Evolutionary conservation across 1,140 invertebrate genomes (phyloP).

Genomic region (Magallana ariakensis): DNA sequence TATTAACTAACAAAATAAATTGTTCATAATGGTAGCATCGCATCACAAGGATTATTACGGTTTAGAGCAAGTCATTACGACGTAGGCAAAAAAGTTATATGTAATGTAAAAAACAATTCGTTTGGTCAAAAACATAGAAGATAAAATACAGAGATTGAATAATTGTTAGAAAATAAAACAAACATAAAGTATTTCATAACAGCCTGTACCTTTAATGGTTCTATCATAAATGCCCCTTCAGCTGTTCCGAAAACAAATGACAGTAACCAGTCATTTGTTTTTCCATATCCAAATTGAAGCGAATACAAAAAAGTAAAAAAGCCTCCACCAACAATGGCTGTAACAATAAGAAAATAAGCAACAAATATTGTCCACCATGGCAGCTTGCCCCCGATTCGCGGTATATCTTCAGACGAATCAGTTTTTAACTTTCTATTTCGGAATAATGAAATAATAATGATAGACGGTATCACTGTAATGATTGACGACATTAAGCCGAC

Average conservation of each 20-base stretch:
- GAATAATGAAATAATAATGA: constrained; percentile 19
- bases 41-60: too few relatives aligned
- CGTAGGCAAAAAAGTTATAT: too few relatives aligned
- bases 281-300: constrained; percentile 42
- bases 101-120: too few relatives aligned
- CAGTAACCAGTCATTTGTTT: constrained; percentile 49
- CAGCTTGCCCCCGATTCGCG: background rate
- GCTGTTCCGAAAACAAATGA: constrained; percentile 46
- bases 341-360: constrained; percentile 41
- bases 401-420: constrained; percentile 20
- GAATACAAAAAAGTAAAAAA: constrained; percentile 53
- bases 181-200: too few relatives aligned
- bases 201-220: constrained; percentile 49
- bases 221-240: constrained; percentile 43
- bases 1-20: too few relatives aligned
- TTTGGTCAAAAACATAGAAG: too few relatives aligned
- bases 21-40: too few relatives aligned
- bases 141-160: too few relatives aligned
- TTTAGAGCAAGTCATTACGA: too few relatives aligned
- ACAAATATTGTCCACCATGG: constrained; percentile 56
- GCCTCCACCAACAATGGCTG: constrained; percentile 14
- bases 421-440: constrained; percentile 43
- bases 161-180: too few relatives aligned
- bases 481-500: constrained; percentile 23
- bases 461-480: constrained; percentile 7